Evolutionary conservation across 2,888 invertebrate species (phyloP), one percentile per base, ranked within the genome.

Genomic region (Agonopterix alstromeriana): DNA sequence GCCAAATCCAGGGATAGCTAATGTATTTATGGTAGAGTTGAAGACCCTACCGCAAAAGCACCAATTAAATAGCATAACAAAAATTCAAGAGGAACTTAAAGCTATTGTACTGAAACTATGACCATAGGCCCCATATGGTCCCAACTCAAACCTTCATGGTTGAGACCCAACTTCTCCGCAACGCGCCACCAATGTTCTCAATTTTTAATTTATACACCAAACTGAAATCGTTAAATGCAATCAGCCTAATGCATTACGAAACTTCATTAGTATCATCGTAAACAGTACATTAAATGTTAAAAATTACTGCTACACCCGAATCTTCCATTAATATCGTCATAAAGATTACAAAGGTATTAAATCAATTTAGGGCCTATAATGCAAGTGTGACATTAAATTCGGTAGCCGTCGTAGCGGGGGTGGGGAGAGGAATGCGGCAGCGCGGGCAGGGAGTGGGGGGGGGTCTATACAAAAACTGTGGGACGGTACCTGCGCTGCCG

Each of bases 401-500:
- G 75, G 79, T 82, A 79, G 82, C 73, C 57, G 49, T 50, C 27
- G 27, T 27, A 27, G 27, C 5, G 27, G 27, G 11, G 46, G 49
- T 46, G 8, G 41, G 47, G 52, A 27, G 47, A 44, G 51, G 49
- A 58, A 60, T 57, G 61, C 57, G 57, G 53, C 56, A 49, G 47
- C 14, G 46, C 10, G 36, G 8, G 42, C 12, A 42, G 12, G 11
- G 42, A 57, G 53, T 58, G 63, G 63, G 60, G 64, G 63, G 59
- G 54, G 61, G 61, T 57, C 53, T 60, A 75, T 73, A 82, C 27
- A 82, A 82, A 84, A 86, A 81, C 74, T 67, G 71, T 64, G 71
- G 68, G 69, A 65, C 71, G 66, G 73, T 86, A 86, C 86, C 85
- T 85, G 86, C 70, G 61, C 79, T 76, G 86, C 76, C 86, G 78